These are phyloP conservation scores for Enteromius trimaculatus DNA, from an alignment of 2,797 vertebrate species.

Conservation along the genomic window DNA sequence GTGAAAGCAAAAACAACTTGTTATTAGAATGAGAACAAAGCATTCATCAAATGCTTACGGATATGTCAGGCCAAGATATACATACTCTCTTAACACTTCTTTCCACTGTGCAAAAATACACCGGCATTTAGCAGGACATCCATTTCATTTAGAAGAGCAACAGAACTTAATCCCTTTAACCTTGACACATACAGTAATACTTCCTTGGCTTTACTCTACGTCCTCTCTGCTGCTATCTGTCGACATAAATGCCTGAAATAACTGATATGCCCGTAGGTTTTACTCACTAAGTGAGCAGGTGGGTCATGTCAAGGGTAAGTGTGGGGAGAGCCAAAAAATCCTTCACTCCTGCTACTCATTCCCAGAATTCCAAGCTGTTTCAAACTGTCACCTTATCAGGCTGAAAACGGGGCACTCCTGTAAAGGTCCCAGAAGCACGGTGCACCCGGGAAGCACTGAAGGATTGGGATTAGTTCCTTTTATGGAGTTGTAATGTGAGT, in stretches of 20 bases:
- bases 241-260: slow-evolving; percentile 30
- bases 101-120: slow-evolving; percentile 39
- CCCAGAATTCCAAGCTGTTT: slow-evolving; percentile 61
- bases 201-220: slow-evolving; percentile 5
- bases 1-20: slow-evolving; percentile 28
- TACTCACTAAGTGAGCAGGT: slow-evolving; percentile 43
- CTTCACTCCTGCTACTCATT: slow-evolving; percentile 52
- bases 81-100: slow-evolving; percentile 55
- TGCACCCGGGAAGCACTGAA: slow-evolving; percentile 56
- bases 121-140: slow-evolving; percentile 26
- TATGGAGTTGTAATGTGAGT: slow-evolving; percentile 65
- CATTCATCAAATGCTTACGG: slow-evolving; percentile 56
- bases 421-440: slow-evolving; percentile 48
- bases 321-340: slow-evolving; percentile 24
- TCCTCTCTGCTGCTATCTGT: slow-evolving; percentile 23
- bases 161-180: slow-evolving; percentile 31
- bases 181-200: slow-evolving; percentile 14
- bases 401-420: slow-evolving; percentile 58
- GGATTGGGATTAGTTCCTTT: slow-evolving; percentile 67
- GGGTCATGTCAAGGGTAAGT: slow-evolving; percentile 42
- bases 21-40: slow-evolving; percentile 55
- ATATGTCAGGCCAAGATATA: slow-evolving; percentile 66
- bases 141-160: slow-evolving; percentile 13
- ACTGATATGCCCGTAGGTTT: slow-evolving; percentile 29
- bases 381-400: slow-evolving; percentile 47